These are phyloP conservation scores for Apodemia mormo DNA, from an alignment of 2,888 invertebrate species.

Conservation along the genomic window DNA sequence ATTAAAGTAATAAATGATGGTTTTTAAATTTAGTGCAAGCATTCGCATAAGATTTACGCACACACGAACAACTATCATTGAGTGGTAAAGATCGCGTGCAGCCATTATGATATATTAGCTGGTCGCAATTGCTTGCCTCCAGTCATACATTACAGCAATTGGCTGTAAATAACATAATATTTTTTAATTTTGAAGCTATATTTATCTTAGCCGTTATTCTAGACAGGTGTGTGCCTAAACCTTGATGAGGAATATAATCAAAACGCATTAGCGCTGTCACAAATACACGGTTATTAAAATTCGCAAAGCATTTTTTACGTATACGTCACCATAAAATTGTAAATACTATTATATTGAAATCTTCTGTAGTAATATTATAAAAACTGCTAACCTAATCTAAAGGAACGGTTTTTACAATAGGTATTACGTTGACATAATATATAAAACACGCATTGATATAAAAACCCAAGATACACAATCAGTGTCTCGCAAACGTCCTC, in stretches of 20 bases:
- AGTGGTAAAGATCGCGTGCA: slow-evolving; percentile 11
- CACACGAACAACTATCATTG: background rate
- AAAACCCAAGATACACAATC: no score
- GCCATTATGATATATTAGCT: slow-evolving; percentile 13
- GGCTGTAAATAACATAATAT: slow-evolving; percentile 9
- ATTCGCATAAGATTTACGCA: slow-evolving; percentile 12
- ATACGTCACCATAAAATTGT: no score
- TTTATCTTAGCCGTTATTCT: background rate
- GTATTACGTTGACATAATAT: no score
- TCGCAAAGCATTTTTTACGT: no score
- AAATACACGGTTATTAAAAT: no score
- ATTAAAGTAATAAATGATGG: slow-evolving; percentile 16
- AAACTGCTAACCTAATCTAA: no score
- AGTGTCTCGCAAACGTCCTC: no score
- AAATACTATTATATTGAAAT: no score
- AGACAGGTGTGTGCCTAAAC: slow-evolving; percentile 7
- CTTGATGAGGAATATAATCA: background rate
- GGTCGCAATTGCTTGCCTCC: slow-evolving; percentile 11
- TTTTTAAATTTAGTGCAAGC: slow-evolving; percentile 11
- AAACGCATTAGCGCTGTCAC: background rate
- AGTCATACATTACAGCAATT: slow-evolving; percentile 11
- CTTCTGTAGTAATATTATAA: no score
- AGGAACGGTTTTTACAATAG: no score
- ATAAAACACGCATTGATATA: no score
- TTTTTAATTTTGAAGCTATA: slow-evolving; percentile 3